Evolutionary conservation across 92 coral and sea anemone genomes (phyloP).

Genomic region (Galaxea fascicularis): DNA sequence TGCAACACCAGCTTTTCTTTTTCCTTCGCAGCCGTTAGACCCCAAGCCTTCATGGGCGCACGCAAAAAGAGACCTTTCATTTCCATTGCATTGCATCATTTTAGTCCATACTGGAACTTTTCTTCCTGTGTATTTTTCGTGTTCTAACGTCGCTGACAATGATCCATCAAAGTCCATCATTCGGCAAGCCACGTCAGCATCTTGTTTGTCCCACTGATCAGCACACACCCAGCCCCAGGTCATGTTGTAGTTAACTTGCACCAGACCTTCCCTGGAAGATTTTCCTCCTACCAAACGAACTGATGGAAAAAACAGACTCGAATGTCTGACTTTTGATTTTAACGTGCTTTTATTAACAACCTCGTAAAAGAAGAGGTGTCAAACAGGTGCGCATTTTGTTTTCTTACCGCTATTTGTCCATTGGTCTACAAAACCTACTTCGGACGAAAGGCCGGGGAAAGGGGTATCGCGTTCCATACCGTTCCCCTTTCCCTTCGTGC

Average conservation of each 20-base stretch:
- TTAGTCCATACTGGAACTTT: not conserved
- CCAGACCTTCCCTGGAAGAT: slow-evolving; percentile 22
- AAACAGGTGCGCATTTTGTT: too few species aligned
- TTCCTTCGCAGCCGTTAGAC: not conserved
- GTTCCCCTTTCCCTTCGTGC: too few species aligned
- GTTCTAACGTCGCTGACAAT: not conserved
- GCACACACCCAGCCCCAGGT: slow-evolving; percentile 41
- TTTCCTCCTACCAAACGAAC: not conserved
- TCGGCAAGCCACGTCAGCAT: slow-evolving; percentile 44
- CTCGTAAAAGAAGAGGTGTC: too few species aligned
- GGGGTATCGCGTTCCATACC: too few species aligned
- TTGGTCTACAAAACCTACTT: too few species aligned
- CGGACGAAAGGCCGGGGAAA: too few species aligned
- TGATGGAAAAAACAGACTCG: not conserved
- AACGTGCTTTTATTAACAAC: not conserved
- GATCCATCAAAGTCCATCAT: slow-evolving; percentile 34
- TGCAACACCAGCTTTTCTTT: not conserved
- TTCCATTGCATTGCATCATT: slow-evolving; percentile 1
- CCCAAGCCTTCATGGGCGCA: slow-evolving; percentile 34
- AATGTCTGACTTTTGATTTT: not conserved
- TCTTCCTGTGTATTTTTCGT: not conserved
- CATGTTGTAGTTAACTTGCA: slow-evolving; percentile 17
- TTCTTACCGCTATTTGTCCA: too few species aligned
- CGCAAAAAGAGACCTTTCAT: slow-evolving; percentile 36
- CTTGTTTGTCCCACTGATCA: slow-evolving; percentile 33